Base-by-base conservation (phyloP, 2,797 vertebrate genomes). In the Cetoscarus ocellatus region DNA sequence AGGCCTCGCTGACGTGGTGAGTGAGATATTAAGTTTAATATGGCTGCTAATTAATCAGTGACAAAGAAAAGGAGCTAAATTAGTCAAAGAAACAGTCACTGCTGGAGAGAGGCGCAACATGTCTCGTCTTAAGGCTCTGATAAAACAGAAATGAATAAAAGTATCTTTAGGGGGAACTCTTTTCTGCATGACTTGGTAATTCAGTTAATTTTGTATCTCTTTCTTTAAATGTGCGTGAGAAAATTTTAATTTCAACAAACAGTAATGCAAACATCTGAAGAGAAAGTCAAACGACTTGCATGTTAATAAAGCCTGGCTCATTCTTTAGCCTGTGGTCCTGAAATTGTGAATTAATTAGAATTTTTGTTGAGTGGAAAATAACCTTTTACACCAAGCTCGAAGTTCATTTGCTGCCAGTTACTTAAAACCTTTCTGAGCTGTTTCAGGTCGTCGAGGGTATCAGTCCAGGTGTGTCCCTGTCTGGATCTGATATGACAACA, bases 381-480 rank as follows among this genome's bases (percentile, higher is more conserved):
- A 38, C 10, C 49, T 42, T 44, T 56, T 13, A 63, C 49, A 80
- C 48, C 35, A 0, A 17, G 12, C 17, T 67, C 13, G 47, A 27
- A 63, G 52, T 63, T 77, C 8, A 72, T 79, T 79, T 78, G 49
- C 73, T 84, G 74, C 55, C 47, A 70, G 74, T 83, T 62, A 81
- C 38, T 7, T 45, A 0, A 18, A 40, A 80, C 70, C 70, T 89
- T 87, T 85, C 63, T 39, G 3, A 50, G 38, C 17, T 78, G 15
- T 77, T 61, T 3, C 71, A 88, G 80, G 39, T 86, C 66, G 70
- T 77, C 10, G 81, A 14, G 81, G 36, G 57, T 85, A 4, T 0
- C 81, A 1, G 6, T 72, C 2, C 71, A 73, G 6, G 3, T 61
- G 14, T 82, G 67, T 38, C 59, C 84, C 57, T 79, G 57, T 34